These are phyloP conservation scores for Aleiodes testaceus DNA, from an alignment of 2,888 invertebrate genomes.

Conservation along the genomic window DNA sequence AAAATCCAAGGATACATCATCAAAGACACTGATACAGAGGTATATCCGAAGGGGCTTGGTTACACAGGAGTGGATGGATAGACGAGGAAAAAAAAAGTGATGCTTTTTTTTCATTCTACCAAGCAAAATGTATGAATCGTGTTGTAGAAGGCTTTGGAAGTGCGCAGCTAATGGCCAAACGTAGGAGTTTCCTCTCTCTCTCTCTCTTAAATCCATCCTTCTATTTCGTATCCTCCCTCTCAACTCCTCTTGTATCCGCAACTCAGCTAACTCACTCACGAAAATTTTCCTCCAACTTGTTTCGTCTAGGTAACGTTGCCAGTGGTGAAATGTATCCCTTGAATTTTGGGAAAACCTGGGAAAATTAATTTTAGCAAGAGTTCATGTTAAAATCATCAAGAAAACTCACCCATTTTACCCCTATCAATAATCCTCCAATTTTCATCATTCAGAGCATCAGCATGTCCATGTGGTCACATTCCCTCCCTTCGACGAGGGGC, in stretches of 20 bases:
- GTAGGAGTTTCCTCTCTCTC: constrained; percentile 61
- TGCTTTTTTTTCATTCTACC: constrained; percentile 63
- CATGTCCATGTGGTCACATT: constrained; percentile 53
- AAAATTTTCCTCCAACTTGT: constrained; percentile 42
- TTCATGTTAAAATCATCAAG: no score
- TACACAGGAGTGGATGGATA: constrained; percentile 42
- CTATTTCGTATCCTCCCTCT: constrained; percentile 22
- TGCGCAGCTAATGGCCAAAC: constrained; percentile 67
- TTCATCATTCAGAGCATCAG: constrained; percentile 18
- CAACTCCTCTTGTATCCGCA: constrained; percentile 22
- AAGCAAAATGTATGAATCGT: constrained; percentile 72
- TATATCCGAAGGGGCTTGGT: constrained; percentile 47
- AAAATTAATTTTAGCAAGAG: no score
- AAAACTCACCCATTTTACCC: no score
- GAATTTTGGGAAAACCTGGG: neutral
- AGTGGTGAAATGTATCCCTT: constrained; percentile 32
- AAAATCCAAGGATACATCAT: no score
- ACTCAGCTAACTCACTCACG: constrained; percentile 52
- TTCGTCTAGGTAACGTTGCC: no score
- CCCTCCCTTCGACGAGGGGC: constrained; percentile 51
- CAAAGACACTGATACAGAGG: constrained; percentile 39
- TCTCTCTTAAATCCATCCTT: constrained; percentile 65
- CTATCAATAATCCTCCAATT: no score
- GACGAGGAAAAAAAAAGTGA: neutral
- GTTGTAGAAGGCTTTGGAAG: constrained; percentile 69